Evolutionary conservation across 2,797 vertebrate genomes (phyloP).

Genomic region (Pangasius larnaudii): DNA sequence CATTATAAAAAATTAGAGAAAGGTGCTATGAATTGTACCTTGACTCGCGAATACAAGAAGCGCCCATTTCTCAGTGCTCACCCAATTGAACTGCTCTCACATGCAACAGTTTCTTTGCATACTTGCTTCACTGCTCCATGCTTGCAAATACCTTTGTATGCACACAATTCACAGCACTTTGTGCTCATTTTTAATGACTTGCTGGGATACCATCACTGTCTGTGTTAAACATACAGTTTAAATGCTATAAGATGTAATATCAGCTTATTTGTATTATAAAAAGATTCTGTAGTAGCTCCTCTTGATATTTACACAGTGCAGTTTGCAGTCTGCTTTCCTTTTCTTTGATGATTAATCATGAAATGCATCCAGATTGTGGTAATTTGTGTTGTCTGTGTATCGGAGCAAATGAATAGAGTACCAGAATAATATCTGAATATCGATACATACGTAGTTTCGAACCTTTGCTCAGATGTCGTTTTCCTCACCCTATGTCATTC

Average conservation of each 20-base stretch:
- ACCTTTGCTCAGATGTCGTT: not conserved
- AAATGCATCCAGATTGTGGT: not conserved
- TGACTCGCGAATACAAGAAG: not conserved
- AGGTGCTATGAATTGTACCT: not conserved
- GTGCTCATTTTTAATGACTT: too few species aligned
- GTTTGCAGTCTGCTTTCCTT: too few species aligned
- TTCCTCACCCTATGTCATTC: constrained; percentile 1
- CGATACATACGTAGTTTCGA: not conserved
- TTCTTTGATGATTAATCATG: too few species aligned
- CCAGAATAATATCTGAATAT: not conserved
- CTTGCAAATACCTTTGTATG: too few species aligned
- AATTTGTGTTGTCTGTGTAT: not conserved
- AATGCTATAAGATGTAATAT: too few species aligned
- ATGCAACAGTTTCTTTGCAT: not conserved
- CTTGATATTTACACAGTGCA: too few species aligned
- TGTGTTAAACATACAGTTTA: not conserved
- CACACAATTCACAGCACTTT: too few species aligned
- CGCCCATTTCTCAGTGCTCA: too few species aligned
- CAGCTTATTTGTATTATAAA: not conserved
- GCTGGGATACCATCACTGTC: not conserved
- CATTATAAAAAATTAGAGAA: not conserved
- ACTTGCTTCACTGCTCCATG: not conserved
- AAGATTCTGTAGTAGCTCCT: too few species aligned
- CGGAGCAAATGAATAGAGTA: not conserved
- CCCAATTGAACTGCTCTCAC: too few species aligned